phyloP scores from a whole-genome alignment of 2,888 invertebrate genomes.

The Minunthozetes semirufus region DNA sequence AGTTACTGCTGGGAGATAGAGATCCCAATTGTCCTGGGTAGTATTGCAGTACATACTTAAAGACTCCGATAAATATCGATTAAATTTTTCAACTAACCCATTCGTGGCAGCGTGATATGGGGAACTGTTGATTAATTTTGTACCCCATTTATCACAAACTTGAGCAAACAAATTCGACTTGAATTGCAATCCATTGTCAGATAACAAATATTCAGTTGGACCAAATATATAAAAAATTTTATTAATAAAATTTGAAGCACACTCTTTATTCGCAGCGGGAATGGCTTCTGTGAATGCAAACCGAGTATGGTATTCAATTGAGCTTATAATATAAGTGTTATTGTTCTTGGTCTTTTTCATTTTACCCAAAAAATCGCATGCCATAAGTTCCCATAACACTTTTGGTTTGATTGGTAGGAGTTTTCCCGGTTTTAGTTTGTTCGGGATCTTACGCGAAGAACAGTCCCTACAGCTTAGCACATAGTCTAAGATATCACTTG shows the following conservation, averaged over 20 bases:
- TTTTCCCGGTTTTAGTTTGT: conserved; percentile 8
- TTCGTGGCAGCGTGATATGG: neutral
- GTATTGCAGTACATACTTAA: too few species aligned
- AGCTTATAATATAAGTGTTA: conserved; percentile 40
- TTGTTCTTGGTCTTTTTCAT: conserved; percentile 35
- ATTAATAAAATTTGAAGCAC: conserved; percentile 39
- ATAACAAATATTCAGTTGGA: conserved; percentile 38
- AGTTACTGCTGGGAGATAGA: too few species aligned
- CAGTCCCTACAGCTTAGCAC: neutral
- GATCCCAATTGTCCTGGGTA: too few species aligned
- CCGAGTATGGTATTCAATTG: conserved; percentile 39
- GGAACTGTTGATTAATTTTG: neutral
- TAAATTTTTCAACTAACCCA: neutral
- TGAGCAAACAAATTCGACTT: neutral
- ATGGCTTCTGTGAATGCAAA: conserved; percentile 39
- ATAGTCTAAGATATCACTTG: conserved; percentile 23
- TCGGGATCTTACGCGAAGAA: conserved; percentile 28
- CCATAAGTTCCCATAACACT: conserved; percentile 18
- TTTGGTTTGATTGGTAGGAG: conserved; percentile 30
- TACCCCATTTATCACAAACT: neutral
- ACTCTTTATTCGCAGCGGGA: conserved; percentile 37
- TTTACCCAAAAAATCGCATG: conserved; percentile 40
- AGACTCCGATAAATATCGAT: neutral
- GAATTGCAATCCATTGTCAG: conserved; percentile 38
- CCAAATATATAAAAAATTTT: conserved; percentile 41